Evolutionary conservation across 2,888 invertebrate genomes (phyloP).

Genomic region (Globia sparganii): DNA sequence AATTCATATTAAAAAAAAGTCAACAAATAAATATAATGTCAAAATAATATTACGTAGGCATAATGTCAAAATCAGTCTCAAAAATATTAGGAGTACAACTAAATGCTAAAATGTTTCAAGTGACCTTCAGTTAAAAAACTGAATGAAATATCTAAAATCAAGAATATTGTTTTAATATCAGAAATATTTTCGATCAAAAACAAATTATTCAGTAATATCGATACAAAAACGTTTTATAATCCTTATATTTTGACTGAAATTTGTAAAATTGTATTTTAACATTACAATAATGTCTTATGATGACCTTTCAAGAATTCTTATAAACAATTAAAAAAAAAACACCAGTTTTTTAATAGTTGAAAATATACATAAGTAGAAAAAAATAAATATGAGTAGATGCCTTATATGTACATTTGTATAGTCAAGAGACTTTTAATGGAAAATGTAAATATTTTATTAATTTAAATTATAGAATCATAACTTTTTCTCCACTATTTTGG

Average conservation of each 20-base stretch:
- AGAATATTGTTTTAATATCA: background rate
- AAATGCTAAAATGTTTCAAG: background rate
- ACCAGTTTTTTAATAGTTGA: conserved; percentile 46
- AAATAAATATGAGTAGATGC: conserved; percentile 48
- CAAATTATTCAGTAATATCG: background rate
- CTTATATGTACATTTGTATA: conserved; percentile 41
- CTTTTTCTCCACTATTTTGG: background rate
- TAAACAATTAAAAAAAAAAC: conserved; percentile 55
- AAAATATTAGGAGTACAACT: too few species aligned
- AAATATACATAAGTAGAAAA: conserved; percentile 6
- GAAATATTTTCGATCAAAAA: background rate
- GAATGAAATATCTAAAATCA: background rate
- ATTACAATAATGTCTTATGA: conserved; percentile 40
- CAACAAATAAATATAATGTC: too few species aligned
- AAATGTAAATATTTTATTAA: conserved; percentile 18
- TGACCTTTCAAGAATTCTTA: conserved; percentile 46
- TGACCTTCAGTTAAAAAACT: background rate
- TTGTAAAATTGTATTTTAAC: background rate
- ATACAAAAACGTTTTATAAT: background rate
- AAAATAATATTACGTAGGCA: too few species aligned
- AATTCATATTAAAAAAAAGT: too few species aligned
- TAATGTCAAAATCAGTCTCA: too few species aligned
- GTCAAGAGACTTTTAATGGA: background rate
- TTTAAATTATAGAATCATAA: background rate
- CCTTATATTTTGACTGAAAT: background rate